A percentile compares a stretch with the other conserved stretches of the same genome.
These are phyloP conservation scores for Himalopsyche anomala DNA, from an alignment of 2,888 invertebrate genomes.

Conservation along the genomic window DNA sequence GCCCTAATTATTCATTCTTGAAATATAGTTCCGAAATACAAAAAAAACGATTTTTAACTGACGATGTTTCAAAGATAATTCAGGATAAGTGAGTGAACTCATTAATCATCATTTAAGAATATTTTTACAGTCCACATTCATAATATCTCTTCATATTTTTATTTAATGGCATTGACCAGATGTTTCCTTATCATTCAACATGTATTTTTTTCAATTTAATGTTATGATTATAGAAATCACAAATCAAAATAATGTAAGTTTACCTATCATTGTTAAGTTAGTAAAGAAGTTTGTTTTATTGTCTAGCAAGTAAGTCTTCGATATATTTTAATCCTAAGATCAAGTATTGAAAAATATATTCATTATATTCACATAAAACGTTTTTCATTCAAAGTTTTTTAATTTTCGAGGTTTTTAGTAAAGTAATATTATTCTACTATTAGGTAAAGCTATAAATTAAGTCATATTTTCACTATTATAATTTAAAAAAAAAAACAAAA, in stretches of 20 bases:
- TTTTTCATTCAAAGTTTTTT: background rate
- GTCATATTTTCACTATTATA: no score
- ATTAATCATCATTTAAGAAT: background rate
- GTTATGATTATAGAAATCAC: background rate
- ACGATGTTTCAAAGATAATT: no score
- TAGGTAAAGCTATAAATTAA: no score
- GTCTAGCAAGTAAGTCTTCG: background rate
- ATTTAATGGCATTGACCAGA: background rate
- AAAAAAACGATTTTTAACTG: no score
- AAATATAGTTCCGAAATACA: no score
- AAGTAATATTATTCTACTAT: no score
- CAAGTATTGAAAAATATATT: slow-evolving; percentile 32
- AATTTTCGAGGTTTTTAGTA: no score
- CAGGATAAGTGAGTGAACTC: no score
- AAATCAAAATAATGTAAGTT: background rate
- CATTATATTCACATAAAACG: slow-evolving; percentile 13
- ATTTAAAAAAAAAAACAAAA: no score
- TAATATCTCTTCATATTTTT: background rate
- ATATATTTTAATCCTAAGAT: background rate
- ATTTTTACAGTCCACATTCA: background rate
- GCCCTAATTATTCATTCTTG: no score
- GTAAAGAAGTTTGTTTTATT: background rate
- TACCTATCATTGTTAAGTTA: slow-evolving; percentile 16
- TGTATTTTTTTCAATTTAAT: background rate
- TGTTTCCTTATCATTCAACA: background rate